Evolutionary conservation across 2,113 vertebrate genomes (phyloP), one percentile per base, ranked within the genome.

Genomic region (Anhinga anhinga): DNA sequence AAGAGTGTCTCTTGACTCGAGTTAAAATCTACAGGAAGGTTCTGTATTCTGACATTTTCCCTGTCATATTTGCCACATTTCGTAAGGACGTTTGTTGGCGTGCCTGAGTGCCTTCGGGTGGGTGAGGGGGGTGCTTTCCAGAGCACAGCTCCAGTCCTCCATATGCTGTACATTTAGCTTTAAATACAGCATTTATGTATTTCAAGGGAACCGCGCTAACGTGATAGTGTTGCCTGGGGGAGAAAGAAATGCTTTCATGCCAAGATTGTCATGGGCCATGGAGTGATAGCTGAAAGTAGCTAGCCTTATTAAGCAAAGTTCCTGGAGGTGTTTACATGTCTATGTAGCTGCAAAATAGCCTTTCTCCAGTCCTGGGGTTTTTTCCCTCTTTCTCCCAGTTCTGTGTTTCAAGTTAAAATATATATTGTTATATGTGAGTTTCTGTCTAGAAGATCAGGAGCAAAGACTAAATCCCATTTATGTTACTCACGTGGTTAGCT

Each of bases 301-400:
- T 93, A 92, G 38, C 88, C 93, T 95, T 95, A 96, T 91, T 95
- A 97, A 94, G 61, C 71, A 86, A 47, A 94, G 86, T 70, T 95
- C 89, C 83, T 93, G 86, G 83, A 89, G 89, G 86, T 96, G 89
- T 89, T 95, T 95, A 87, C 34, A 47, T 80, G 71, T 87, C 66
- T 85, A 0, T 70, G 45, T 78, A 81, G 86, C 91, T 95, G 58
- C 89, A 72, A 89, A 95, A 94, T 87, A 91, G 34, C 30, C 77
- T 85, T 95, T 93, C 81, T 87, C 82, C n/a, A 77, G 61, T 47
- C 20, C 27, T 65, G 15, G 13, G 15, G 3, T 62, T 96, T 72
- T 55, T 53, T 5, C 9, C 3, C 8, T 55, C 56, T 63, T 86
- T 79, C 55, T 72, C 62, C 34, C 58, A 53, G 27, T 70, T 96